Percentiles rank a stretch among this genome's conserved stretches.
Conservation (phyloP, 2,888 invertebrate genomes). For the Eristalis pertinax region DNA sequence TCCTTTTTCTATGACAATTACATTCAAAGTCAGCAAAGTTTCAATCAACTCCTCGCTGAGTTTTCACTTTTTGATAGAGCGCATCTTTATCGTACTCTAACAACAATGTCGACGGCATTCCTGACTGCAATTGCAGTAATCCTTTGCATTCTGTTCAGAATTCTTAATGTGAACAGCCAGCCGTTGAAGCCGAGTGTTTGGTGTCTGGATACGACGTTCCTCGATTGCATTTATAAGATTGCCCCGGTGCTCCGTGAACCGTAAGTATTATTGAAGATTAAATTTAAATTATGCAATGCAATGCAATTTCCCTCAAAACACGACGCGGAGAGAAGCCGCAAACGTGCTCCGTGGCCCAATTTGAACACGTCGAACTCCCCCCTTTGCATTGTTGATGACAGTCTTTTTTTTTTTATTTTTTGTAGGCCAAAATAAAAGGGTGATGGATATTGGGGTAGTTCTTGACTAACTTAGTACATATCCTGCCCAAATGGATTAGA, state of each 20-base stretch:
- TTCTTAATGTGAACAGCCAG: constrained; percentile 92
- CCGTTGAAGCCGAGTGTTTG: constrained; percentile 89
- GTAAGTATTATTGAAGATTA: constrained; percentile 84
- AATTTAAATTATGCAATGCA: background rate
- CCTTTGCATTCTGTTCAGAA: constrained; percentile 90
- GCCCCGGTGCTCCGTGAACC: constrained; percentile 90
- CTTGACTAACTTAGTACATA: background rate
- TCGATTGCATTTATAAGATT: constrained; percentile 89
- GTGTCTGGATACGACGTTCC: constrained; percentile 89
- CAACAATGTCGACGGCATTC: constrained; percentile 89
- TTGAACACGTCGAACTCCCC: background rate
- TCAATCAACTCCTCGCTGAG: constrained; percentile 69
- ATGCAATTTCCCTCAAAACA: background rate
- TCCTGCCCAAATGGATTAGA: background rate
- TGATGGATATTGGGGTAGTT: background rate
- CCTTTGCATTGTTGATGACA: background rate
- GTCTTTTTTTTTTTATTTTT: background rate
- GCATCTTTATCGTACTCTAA: constrained; percentile 73
- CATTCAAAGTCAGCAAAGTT: constrained; percentile 71
- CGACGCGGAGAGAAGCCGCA: constrained; percentile 26
- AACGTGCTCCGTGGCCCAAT: background rate
- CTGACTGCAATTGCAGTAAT: constrained; percentile 91
- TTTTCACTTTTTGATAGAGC: constrained; percentile 73
- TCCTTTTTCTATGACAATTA: constrained; percentile 74
- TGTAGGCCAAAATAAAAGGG: background rate